Evolutionary conservation across 2,113 vertebrate species (phyloP).

Genomic region (Peucedramus taeniatus): DNA sequence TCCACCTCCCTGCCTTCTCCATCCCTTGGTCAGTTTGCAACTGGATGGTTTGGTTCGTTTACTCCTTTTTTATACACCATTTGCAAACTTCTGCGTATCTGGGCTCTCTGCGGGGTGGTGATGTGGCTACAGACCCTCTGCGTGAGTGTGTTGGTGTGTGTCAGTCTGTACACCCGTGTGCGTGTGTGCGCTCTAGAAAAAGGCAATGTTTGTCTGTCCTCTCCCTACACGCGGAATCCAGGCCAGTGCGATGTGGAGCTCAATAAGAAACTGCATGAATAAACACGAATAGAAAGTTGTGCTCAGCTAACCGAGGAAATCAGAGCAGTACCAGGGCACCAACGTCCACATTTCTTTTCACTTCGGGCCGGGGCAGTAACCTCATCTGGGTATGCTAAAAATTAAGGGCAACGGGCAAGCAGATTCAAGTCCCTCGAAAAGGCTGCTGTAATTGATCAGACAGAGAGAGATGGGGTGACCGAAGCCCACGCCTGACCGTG

Average conservation of each 20-base stretch:
- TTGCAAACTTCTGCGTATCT: neutral
- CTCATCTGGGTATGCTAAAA: slow-evolving; percentile 47
- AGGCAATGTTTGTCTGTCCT: slow-evolving; percentile 39
- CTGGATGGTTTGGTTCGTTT: neutral
- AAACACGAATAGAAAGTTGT: slow-evolving; percentile 95
- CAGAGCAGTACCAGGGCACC: slow-evolving; percentile 78
- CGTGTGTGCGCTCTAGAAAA: neutral
- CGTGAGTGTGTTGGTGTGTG: neutral
- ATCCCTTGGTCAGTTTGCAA: neutral
- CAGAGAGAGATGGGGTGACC: neutral
- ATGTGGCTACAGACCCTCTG: neutral
- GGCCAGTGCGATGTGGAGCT: slow-evolving; percentile 75
- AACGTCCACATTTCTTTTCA: slow-evolving; percentile 58
- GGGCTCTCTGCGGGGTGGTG: neutral
- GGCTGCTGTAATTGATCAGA: slow-evolving; percentile 6
- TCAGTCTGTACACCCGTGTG: neutral
- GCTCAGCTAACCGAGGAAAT: slow-evolving; percentile 94
- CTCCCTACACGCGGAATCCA: slow-evolving; percentile 64
- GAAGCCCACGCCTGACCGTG: neutral
- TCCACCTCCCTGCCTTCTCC: neutral
- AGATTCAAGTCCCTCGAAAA: neutral
- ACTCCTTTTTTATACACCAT: neutral
- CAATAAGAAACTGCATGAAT: slow-evolving; percentile 92
- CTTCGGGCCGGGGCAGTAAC: slow-evolving; percentile 28
- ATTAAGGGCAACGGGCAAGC: slow-evolving; percentile 43